Base-by-base conservation (phyloP, 2,888 invertebrate species). In the Smittia sp. region DNA sequence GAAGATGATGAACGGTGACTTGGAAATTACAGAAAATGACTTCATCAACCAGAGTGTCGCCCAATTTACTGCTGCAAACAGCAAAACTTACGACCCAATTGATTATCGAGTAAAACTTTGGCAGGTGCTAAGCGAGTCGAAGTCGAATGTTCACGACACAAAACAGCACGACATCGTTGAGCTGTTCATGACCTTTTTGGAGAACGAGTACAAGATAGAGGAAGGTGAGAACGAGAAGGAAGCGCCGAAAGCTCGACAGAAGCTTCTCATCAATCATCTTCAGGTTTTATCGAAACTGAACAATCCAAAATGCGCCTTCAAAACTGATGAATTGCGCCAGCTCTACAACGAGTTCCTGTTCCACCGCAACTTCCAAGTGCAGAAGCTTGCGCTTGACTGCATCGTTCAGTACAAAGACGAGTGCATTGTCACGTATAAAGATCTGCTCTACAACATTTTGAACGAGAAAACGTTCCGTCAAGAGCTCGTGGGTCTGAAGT, bases 381-480 rank as follows among this genome's bases (percentile, higher is more conserved):
- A 98, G 81, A 93, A 90, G 80, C 86, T 88, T 70, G 93, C 96
- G 0, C 82, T 98, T 52, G 91, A 92, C 78, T 98, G 96, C 80
- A 81, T 98, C 1, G 83, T 94, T 77, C 89, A 92, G 0, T 98
- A 96, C 81, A 94, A 92, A 80, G 87, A 89, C 76, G 92, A 92
- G 79, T 89, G 88, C 78, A 79, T 97, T 6, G 80, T 84, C 0
- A 90, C 92, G 0, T 96, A 98, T 79, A 92, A 91, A 80, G 89
- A 88, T 52, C 88, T 93, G 78, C 83, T 98, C 67, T 87, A 90
- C 76, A 88, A 89, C 75, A 84, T 98, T 70, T 86, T 96, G 2
- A 92, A 95, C 78, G 94, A 96, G 76, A 91, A 92, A 77, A 92
- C 91, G 76, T 91, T 98, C 77, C 93, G 93, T 83, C 89, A 90